These are phyloP conservation scores for Aurelia coerulea DNA, from an alignment of 30 jellyfish, hydroid and myxozoan genomes.

Conservation along the genomic window DNA sequence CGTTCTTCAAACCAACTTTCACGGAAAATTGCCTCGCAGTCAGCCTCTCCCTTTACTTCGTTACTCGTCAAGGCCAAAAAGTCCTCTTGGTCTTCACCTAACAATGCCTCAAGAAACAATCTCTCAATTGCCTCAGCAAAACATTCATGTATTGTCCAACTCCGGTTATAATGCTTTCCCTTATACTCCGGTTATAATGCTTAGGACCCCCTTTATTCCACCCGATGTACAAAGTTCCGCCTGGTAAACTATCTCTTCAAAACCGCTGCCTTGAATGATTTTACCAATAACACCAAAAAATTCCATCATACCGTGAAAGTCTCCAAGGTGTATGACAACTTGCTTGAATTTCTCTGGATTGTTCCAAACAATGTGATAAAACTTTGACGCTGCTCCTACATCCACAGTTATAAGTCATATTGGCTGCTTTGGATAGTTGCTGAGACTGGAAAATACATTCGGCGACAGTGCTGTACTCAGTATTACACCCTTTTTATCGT, in stretches of 20 bases:
- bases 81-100: not conserved
- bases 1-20: not conserved
- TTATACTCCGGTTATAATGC: not conserved
- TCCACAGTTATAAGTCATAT: too few species aligned
- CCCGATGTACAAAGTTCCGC: constrained; percentile 47
- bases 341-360: not conserved
- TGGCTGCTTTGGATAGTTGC: too few species aligned
- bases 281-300: constrained; percentile 25
- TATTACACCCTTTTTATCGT: too few species aligned
- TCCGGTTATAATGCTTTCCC: constrained; percentile 48
- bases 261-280: constrained; percentile 28
- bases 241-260: constrained; percentile 45
- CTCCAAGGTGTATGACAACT: not conserved
- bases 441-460: too few species aligned
- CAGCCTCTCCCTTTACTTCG: not conserved
- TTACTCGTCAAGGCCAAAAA: not conserved
- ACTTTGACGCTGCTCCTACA: constrained; percentile 16
- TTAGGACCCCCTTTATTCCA: constrained; percentile 3
- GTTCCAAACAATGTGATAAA: constrained; percentile 31
- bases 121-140: constrained; percentile 28
- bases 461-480: too few species aligned
- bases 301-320: not conserved
- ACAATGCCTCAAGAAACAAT: not conserved
- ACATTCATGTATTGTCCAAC: constrained; percentile 46
- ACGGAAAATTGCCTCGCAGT: not conserved